phyloP scores from a whole-genome alignment of 2,797 vertebrate species.

The Oophaga sylvatica region DNA sequence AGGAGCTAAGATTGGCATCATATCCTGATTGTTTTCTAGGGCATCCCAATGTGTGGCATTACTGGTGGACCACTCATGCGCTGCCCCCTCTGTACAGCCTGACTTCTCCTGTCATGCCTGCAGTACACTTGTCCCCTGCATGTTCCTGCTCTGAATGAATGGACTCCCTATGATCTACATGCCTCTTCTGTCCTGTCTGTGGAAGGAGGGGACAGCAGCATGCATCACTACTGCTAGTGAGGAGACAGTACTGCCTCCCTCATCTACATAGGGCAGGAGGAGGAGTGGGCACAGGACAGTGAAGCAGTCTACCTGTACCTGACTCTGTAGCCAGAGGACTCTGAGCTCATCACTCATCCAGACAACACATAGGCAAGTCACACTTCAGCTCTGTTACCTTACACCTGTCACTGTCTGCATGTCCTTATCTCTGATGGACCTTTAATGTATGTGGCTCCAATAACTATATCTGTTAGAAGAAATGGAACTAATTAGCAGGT shows the following conservation, averaged over 20 bases:
- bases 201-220: slow-evolving; percentile 31
- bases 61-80: background rate
- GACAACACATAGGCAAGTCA: slow-evolving; percentile 31
- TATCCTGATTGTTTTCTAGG: background rate
- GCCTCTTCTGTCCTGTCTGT: background rate
- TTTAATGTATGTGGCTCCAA: background rate
- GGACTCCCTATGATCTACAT: slow-evolving; percentile 25
- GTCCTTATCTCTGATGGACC: background rate
- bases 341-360: background rate
- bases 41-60: background rate
- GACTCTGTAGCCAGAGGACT: slow-evolving; percentile 26
- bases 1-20: background rate
- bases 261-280: slow-evolving; percentile 54
- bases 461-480: background rate
- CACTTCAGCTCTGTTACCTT: background rate
- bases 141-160: slow-evolving; percentile 32
- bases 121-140: slow-evolving; percentile 41
- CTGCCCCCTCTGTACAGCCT: slow-evolving; percentile 17
- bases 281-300: slow-evolving; percentile 8
- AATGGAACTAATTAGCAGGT: background rate
- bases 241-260: slow-evolving; percentile 32
- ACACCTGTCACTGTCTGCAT: background rate
- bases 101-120: background rate
- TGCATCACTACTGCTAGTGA: slow-evolving; percentile 31
- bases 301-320: slow-evolving; percentile 29